Evolutionary conservation across 2,113 vertebrate genomes (phyloP).

Genomic region (Synchiropus splendidus): DNA sequence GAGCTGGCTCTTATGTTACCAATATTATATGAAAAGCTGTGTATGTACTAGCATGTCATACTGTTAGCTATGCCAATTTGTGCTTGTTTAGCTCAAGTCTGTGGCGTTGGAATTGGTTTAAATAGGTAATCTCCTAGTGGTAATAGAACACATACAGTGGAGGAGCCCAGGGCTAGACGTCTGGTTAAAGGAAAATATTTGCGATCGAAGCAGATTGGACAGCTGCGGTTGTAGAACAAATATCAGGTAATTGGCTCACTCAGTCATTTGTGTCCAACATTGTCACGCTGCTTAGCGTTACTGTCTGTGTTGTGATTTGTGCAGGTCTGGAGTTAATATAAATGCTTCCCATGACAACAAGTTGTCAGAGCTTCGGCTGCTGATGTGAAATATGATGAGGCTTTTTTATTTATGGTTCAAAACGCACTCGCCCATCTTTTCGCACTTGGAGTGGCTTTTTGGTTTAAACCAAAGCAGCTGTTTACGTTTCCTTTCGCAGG

Average conservation of each 20-base stretch:
- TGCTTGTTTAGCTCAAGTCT: not conserved
- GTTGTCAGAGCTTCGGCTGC: slow-evolving; percentile 11
- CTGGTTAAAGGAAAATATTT: slow-evolving; percentile 2
- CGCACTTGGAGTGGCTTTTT: too few species aligned
- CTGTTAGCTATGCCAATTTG: slow-evolving; percentile 16
- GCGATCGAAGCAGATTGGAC: slow-evolving; percentile 12
- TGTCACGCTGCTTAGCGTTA: slow-evolving; percentile 4
- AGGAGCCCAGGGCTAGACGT: not conserved
- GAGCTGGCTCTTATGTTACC: too few species aligned
- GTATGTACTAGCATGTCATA: slow-evolving; percentile 6
- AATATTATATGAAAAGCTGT: too few species aligned
- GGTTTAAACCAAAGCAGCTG: slow-evolving; percentile 9
- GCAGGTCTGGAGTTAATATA: slow-evolving; percentile 19
- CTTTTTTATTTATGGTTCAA: too few species aligned
- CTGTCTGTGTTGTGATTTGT: slow-evolving; percentile 25
- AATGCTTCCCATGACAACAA: slow-evolving; percentile 4
- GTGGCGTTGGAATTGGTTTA: not conserved
- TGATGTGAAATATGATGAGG: slow-evolving; percentile 25
- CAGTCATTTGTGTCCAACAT: slow-evolving; percentile 6
- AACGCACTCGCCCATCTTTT: slow-evolving; percentile 7
- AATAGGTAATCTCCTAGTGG: slow-evolving; percentile 1
- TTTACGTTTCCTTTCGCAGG: slow-evolving; percentile 15
- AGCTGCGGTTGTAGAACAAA: slow-evolving; percentile 11
- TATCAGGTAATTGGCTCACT: slow-evolving; percentile 17
- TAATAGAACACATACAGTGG: slow-evolving; percentile 1